phyloP scores from a whole-genome alignment of 2,888 invertebrate genomes.

The Sminthurinus aureus region DNA sequence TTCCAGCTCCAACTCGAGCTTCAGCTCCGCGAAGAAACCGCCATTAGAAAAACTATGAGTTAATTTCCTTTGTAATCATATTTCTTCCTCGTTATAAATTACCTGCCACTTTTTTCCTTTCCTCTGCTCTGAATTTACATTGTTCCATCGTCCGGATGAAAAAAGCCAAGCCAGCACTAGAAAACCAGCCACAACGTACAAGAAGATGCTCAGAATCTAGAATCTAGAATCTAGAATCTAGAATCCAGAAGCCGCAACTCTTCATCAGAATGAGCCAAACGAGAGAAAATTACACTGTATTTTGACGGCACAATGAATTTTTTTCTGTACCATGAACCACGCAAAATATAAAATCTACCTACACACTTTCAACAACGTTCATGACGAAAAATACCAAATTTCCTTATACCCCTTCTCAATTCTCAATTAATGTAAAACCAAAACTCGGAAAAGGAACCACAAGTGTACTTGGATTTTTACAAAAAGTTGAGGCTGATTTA shows the following conservation, averaged over 20 bases:
- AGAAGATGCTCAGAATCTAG: no score
- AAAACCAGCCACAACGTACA: constrained; percentile 2
- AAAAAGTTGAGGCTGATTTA: no score
- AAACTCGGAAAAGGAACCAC: no score
- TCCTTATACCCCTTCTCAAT: constrained; percentile 9
- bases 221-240: no score
- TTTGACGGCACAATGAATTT: no score
- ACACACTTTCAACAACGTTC: no score
- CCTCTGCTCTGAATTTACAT: constrained; percentile 24
- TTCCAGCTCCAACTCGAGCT: not conserved
- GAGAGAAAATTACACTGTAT: no score
- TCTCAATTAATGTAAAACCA: no score
- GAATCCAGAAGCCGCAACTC: no score
- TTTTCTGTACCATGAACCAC: constrained; percentile 8
- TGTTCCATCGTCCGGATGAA: no score
- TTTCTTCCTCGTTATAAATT: constrained; percentile 39
- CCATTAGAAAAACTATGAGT: constrained; percentile 42
- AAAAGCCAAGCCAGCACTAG: constrained; percentile 2
- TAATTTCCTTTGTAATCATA: constrained; percentile 41
- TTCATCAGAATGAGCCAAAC: no score
- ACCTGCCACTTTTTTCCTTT: constrained; percentile 26
- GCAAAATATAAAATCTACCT: constrained; percentile 22
- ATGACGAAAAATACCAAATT: constrained; percentile 34
- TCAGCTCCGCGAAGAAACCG: constrained; percentile 5
- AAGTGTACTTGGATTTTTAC: no score